These are phyloP conservation scores for Oedothorax gibbosus DNA, from an alignment of 1,140 invertebrate species.

Conservation along the genomic window DNA sequence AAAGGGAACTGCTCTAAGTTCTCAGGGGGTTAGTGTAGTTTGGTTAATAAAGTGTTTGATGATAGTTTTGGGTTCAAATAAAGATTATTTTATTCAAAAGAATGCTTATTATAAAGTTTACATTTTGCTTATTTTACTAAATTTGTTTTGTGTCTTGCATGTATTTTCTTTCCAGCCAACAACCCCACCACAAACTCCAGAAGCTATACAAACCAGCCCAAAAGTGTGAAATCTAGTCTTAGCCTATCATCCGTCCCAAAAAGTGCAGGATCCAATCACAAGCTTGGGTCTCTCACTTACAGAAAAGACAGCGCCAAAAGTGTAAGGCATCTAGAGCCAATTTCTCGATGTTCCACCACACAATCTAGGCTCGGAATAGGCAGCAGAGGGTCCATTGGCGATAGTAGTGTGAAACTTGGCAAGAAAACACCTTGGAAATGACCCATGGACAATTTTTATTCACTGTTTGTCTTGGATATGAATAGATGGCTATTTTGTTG, in stretches of 20 bases:
- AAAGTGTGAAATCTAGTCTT: background rate
- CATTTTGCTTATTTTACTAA: too few species aligned
- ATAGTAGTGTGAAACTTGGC: background rate
- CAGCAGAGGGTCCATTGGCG: background rate
- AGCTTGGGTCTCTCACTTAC: background rate
- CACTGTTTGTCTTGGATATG: too few species aligned
- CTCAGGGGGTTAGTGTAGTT: too few species aligned
- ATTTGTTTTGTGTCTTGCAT: too few species aligned
- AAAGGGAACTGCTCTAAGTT: too few species aligned
- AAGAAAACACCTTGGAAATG: conserved; percentile 42
- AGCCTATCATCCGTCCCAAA: background rate
- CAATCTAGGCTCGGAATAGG: background rate
- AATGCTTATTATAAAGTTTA: too few species aligned
- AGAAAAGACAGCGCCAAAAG: conserved; percentile 19
- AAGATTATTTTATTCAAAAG: too few species aligned
- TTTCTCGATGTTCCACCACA: background rate
- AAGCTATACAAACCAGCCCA: background rate
- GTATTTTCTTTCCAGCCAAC: too few species aligned
- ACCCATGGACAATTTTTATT: background rate
- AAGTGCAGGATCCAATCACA: background rate
- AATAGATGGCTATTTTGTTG: too few species aligned
- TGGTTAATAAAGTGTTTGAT: too few species aligned
- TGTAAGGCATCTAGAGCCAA: background rate
- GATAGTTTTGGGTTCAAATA: too few species aligned
- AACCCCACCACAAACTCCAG: background rate